phyloP scores from a whole-genome alignment of 2,113 vertebrate species.

The Litocranius walleri region DNA sequence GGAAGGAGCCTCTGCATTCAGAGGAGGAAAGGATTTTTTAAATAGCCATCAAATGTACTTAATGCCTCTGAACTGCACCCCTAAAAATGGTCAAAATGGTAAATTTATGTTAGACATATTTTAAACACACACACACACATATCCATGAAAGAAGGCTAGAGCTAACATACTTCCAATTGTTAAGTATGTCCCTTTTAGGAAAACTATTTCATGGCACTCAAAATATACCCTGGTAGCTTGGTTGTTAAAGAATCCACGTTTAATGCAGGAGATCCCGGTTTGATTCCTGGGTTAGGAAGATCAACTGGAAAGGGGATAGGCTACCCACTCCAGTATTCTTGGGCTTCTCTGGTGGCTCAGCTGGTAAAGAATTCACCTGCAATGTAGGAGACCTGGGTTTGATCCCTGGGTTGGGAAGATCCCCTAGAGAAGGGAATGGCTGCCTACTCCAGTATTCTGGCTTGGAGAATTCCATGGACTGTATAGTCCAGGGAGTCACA shows the following conservation, averaged over 20 bases:
- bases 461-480: neutral
- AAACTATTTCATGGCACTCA: neutral
- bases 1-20: neutral
- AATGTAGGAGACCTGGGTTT: neutral
- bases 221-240: neutral
- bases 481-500: neutral
- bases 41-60: neutral
- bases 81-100: neutral
- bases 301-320: neutral
- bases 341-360: neutral
- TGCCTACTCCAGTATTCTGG: neutral
- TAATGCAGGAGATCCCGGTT: neutral
- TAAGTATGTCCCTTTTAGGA: conserved; percentile 17
- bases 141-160: neutral
- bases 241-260: neutral
- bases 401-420: neutral
- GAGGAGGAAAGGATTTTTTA: neutral
- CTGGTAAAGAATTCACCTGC: neutral
- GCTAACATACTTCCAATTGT: neutral
- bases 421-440: neutral
- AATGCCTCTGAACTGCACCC: neutral
- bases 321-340: neutral
- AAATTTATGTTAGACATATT: neutral
- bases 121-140: neutral
- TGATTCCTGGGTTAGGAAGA: neutral